Evolutionary conservation across 2,113 vertebrate genomes (phyloP), one percentile per base, ranked within the genome.

Genomic region (Poecilia latipinna): DNA sequence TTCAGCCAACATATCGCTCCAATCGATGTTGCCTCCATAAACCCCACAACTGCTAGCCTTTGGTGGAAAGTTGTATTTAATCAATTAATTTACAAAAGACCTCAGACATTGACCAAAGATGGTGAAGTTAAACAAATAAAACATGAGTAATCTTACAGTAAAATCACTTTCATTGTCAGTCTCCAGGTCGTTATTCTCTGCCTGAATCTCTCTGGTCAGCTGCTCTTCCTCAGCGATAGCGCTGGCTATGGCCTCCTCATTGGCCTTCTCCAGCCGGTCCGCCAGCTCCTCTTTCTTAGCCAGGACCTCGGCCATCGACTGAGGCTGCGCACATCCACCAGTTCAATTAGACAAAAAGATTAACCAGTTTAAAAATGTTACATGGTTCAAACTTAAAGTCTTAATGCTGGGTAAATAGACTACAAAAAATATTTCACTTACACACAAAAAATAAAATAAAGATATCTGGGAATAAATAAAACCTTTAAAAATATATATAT

Each of bases 141-240:
- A 8, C 4, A 68, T 44, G 24, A 44, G 8, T 10, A 22, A 28
- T 88, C 96, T 96, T 92, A 99, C 98, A 68, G 97, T 95, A 82
- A 98, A 97, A 81, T 99, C 97, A 1, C 94, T 96, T 71, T 99
- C 98, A 0, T 96, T 98, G 91, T 99, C 98, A 4, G 96, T 97
- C 88, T 99, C 97, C 0, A 99, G 94, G 31, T 96, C 96, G 4
- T 95, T 97, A 92, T 99, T 98, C 82, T 99, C 98, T 0, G 97
- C 98, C 87, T 96, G 97, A 42, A 99, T 99, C 90, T 99, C 98
- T 75, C 97, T 93, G 0, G 96, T 99, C 80, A 99, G 87, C 77
- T 99, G 98, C 48, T 99, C 98, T 44, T 99, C 98, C 85, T 99
- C 98, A 11, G 98, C 98, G 68, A 99, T 99, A 61, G 98, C 98